These are phyloP conservation scores for Columba livia DNA, from an alignment of 2,113 vertebrate species.

Conservation along the genomic window DNA sequence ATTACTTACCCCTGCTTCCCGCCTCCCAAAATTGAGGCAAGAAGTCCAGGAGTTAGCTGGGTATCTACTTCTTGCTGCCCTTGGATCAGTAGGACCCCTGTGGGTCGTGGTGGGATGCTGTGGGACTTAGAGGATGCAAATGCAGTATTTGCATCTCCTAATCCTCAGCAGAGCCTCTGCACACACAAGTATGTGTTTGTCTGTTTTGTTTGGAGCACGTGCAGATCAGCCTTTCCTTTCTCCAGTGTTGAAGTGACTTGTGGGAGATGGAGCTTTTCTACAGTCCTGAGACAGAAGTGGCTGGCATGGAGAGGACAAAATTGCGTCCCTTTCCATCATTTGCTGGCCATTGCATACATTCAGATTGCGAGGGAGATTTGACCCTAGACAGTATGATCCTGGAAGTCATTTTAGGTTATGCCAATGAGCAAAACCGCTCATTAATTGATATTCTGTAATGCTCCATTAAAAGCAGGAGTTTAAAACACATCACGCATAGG, in stretches of 20 bases:
- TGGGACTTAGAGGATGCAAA: neutral
- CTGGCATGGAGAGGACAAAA: neutral
- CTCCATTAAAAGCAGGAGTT: neutral
- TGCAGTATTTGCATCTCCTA: neutral
- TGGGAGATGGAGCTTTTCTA: neutral
- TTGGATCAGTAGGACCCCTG: neutral
- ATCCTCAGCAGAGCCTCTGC: neutral
- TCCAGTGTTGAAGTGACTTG: neutral
- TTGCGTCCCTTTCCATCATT: neutral
- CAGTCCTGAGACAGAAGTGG: neutral
- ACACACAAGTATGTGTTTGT: neutral
- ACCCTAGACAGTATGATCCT: neutral
- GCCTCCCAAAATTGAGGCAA: neutral
- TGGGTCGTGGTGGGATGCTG: neutral
- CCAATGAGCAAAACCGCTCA: neutral
- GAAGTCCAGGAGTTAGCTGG: neutral
- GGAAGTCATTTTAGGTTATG: neutral
- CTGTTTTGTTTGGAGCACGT: neutral
- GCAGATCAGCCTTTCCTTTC: neutral
- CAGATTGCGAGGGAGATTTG: neutral
- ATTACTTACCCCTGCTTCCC: too few relatives aligned
- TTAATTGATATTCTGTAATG: constrained; percentile 7
- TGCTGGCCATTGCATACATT: neutral
- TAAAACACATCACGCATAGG: neutral
- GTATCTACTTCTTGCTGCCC: neutral